Base-by-base conservation (phyloP, 2,797 vertebrate genomes). In the Basileuterus tristriatus region DNA sequence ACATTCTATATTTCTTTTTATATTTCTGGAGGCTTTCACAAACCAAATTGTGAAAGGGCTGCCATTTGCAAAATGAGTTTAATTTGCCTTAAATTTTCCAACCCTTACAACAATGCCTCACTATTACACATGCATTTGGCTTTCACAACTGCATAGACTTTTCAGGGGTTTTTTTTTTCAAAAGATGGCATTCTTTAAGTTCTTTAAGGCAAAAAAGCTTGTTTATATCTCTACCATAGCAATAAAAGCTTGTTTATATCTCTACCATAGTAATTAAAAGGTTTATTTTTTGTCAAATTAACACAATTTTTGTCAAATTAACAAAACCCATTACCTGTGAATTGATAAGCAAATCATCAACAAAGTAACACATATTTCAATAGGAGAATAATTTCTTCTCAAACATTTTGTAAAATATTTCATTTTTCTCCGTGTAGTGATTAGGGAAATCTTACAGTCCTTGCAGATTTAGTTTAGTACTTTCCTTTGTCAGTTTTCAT, bases 71-170 rank as follows among this genome's bases (percentile, higher is more conserved):
- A 68, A 69, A 47, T n/a, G 5, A 7, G 4, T 43, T 72, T 64
- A 3, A 41, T 20, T 32, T 2, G 0, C 11, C 24, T 50, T 81
- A 36, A 12, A 39, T 55, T 83, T 56, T 76, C 50, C 50, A 41
- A 16, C 5, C 1, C 50, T 65, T 43, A 27, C 4, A 56, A 11
- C 12, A 64, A 15, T n/a, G 15, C 39, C 16, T 82, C 18, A 39
- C 36, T 50, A 6, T 26, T 30, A 26, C 1, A 12, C 0, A 1
- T 20, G 4, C 5, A 44, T 43, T 44, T 43, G 30, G 22, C n/a
- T 83, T 83, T 74, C 65, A 76, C 14, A 84, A 6, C 30, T 82
- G 11, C 15, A 12, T 2, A 70, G 8, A 60, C 2, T 4, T 60
- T 71, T 32, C 9, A 62, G 26, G 26, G 24, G 4, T 3, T 27